A percentile compares a stretch with the other conserved stretches of the same genome.
Conservation (phyloP, 1,140 invertebrate genomes). For the Drosophila miranda region DNA sequence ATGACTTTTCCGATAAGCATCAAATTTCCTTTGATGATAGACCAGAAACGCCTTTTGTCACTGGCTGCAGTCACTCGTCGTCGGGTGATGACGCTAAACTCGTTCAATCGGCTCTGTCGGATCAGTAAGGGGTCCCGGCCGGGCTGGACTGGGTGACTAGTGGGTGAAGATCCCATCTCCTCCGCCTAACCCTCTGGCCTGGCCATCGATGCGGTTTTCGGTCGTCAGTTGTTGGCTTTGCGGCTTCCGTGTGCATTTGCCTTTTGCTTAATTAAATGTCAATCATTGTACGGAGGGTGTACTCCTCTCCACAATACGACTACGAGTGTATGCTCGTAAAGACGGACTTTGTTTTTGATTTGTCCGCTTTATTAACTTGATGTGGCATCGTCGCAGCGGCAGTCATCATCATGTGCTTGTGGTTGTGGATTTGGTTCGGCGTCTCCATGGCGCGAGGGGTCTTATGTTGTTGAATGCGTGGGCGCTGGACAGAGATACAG, state of each 20-base stretch:
- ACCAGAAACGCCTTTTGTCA: constrained; percentile 70
- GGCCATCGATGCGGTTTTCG: constrained; percentile 24
- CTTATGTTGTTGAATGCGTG: constrained; percentile 53
- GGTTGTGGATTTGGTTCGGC: constrained; percentile 21
- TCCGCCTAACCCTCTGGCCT: constrained; percentile 1
- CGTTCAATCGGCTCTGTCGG: constrained; percentile 45
- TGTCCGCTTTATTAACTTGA: constrained; percentile 71
- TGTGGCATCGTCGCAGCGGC: constrained; percentile 34
- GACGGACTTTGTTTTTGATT: constrained; percentile 69
- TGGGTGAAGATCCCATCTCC: constrained; percentile 53
- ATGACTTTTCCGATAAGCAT: constrained; percentile 75
- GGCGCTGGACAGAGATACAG: constrained; percentile 63
- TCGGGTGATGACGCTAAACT: constrained; percentile 49
- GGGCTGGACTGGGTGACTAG: constrained; percentile 10
- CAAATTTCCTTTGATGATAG: constrained; percentile 71
- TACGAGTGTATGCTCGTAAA: constrained; percentile 5
- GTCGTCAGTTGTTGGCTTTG: constrained; percentile 29
- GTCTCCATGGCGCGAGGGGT: constrained; percentile 59
- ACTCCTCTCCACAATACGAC: background rate
- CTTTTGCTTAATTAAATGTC: constrained; percentile 78
- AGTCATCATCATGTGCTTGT: constrained; percentile 5
- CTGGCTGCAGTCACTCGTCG: constrained; percentile 14
- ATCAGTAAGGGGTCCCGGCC: constrained; percentile 38
- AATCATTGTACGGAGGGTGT: constrained; percentile 50
- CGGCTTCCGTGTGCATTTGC: constrained; percentile 75